Evolutionary conservation across 2,888 invertebrate genomes (phyloP).

Genomic region (Ecdyonurus torrentis): DNA sequence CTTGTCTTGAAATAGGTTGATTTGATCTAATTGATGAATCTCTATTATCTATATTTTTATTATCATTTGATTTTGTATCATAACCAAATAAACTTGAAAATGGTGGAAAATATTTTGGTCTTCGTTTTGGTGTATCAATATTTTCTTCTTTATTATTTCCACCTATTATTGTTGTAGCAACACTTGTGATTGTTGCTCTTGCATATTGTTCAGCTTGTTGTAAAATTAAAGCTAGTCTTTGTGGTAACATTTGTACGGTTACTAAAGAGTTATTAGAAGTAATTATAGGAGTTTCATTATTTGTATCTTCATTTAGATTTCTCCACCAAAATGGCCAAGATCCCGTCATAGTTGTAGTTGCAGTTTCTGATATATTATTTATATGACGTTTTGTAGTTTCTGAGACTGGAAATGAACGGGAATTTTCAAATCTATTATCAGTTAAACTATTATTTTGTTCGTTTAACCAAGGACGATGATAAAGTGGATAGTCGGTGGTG

Average conservation of each 20-base stretch:
- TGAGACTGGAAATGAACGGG: conserved; percentile 20
- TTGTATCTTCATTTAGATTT: neutral
- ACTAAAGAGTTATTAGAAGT: conserved; percentile 21
- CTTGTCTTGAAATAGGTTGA: neutral
- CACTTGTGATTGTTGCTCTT: conserved; percentile 3
- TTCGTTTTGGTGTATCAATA: neutral
- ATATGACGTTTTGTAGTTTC: conserved; percentile 10
- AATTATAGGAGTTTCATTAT: conserved; percentile 8
- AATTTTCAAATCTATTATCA: conserved; percentile 13
- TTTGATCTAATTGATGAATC: neutral
- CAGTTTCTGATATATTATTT: conserved; percentile 4
- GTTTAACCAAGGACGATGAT: neutral
- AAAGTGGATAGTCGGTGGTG: neutral
- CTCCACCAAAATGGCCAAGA: neutral
- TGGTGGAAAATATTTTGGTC: conserved; percentile 8
- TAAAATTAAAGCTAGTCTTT: conserved; percentile 57
- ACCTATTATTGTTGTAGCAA: neutral
- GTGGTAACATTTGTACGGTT: conserved; percentile 64
- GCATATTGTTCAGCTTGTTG: conserved; percentile 47
- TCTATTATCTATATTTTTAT: neutral
- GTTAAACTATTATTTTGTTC: neutral
- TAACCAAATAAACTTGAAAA: conserved; percentile 2
- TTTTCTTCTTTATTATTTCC: neutral
- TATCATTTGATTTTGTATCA: neutral
- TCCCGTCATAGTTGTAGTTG: neutral